Conservation (phyloP, 2,113 vertebrate species). For the Podarcis cretensis region DNA sequence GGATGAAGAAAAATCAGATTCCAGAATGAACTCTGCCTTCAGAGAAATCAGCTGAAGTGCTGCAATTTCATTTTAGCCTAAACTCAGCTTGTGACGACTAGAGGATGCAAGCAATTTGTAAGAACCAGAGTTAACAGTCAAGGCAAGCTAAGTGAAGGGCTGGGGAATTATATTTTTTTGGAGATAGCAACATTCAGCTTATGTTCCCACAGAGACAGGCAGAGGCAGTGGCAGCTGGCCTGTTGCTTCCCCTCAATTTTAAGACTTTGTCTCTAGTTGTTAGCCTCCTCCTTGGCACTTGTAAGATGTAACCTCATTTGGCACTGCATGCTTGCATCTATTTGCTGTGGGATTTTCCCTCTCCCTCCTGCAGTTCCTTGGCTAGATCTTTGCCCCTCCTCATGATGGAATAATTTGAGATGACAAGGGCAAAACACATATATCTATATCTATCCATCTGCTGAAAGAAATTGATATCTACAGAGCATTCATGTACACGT, state of each 20-base stretch:
- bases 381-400: background rate
- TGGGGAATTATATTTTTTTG: background rate
- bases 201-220: background rate
- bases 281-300: background rate
- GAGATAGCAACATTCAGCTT: background rate
- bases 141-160: background rate
- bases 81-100: background rate
- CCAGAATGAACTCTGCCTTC: conserved; percentile 50
- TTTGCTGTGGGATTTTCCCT: background rate
- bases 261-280: background rate
- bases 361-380: background rate
- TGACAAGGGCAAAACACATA: too few relatives aligned
- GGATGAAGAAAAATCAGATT: conserved; percentile 17
- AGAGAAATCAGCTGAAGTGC: conserved; percentile 65
- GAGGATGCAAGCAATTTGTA: conserved; percentile 32
- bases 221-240: background rate
- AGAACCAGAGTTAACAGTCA: conserved; percentile 22
- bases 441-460: too few relatives aligned
- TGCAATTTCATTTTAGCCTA: conserved; percentile 50
- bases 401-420: background rate
- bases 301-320: background rate
- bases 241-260: accelerated
- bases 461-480: too few relatives aligned
- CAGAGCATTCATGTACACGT: too few relatives aligned
- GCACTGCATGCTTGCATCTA: background rate